phyloP scores from a whole-genome alignment of 2,797 vertebrate species.

The Hapalemur alaotrensis region DNA sequence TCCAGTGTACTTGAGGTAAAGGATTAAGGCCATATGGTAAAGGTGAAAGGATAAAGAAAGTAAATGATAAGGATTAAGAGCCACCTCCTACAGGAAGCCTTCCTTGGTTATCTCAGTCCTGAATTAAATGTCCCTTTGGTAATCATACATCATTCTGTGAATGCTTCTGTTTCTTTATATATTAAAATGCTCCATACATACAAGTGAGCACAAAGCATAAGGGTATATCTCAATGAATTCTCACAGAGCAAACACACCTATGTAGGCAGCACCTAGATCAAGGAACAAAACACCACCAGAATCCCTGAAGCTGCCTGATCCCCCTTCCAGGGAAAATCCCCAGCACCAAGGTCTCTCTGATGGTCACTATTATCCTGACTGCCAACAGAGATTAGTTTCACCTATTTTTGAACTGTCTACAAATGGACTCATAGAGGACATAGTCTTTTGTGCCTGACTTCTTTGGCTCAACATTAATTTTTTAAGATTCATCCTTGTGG shows the following conservation, averaged over 20 bases:
- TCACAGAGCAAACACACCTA: neutral
- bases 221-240: neutral
- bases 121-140: neutral
- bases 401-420: neutral
- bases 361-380: neutral
- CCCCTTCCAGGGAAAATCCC: neutral
- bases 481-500: neutral
- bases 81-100: neutral
- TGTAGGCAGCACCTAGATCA: neutral
- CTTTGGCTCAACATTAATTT: conserved; percentile 6
- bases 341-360: neutral
- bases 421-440: neutral
- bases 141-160: neutral
- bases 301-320: neutral
- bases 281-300: conserved; percentile 15
- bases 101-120: neutral
- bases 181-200: neutral
- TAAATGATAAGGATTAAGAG: neutral
- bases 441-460: neutral
- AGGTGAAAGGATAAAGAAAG: neutral
- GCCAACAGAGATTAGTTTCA: neutral
- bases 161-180: neutral
- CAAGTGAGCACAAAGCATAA: neutral
- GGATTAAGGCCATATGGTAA: neutral
- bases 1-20: neutral